Evolutionary conservation across 2,113 vertebrate species (phyloP), one percentile per base, ranked within the genome.

Genomic region (Anhinga rufa): DNA sequence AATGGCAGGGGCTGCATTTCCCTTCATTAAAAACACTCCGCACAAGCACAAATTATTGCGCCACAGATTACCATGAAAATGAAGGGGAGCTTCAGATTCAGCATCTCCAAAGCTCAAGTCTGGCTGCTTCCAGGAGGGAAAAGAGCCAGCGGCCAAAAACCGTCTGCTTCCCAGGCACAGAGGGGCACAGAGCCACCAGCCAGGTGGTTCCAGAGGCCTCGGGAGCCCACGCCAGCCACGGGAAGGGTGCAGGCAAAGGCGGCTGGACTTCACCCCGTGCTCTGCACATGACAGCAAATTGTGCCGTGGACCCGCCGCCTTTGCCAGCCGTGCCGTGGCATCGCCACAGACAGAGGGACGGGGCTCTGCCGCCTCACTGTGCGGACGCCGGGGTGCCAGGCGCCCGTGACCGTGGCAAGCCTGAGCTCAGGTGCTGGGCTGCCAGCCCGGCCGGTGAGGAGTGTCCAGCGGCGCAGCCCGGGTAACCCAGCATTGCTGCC

Each of bases 321-420:
- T 36, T 5, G 4, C 76, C 3, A 1, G 2, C 42, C 6, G 0
- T 10, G 32, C 24, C 8, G 0, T 0, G 6, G 81, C 64, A 51
- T 48, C 84, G 6, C 48, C 84, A 36, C 48, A 26, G 77, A 38
- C 65, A 38, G 81, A 61, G 55, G 25, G 65, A 38, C 0, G 0
- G 38, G 34, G 36, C 54, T 80, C 36, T 4, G 4, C 34, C 1
- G 1, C 58, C 55, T 38, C 48, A 0, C 31, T 1, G 18, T 5
- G 17, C 3, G 0, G 62, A 14, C 3, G 4, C 34, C 54, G 3
- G 1, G 22, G 61, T 60, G 64, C 40, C 32, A 38, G 40, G 29
- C 2, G 1, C 49, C 68, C 1, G 4, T 13, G 44, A 20, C 34
- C 9, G 1, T 2, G 1, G 17, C 2, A 3, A 38, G 44, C 34